Evolutionary conservation across 2,113 vertebrate species (phyloP).

Genomic region (Protobothrops mucrosquamatus): DNA sequence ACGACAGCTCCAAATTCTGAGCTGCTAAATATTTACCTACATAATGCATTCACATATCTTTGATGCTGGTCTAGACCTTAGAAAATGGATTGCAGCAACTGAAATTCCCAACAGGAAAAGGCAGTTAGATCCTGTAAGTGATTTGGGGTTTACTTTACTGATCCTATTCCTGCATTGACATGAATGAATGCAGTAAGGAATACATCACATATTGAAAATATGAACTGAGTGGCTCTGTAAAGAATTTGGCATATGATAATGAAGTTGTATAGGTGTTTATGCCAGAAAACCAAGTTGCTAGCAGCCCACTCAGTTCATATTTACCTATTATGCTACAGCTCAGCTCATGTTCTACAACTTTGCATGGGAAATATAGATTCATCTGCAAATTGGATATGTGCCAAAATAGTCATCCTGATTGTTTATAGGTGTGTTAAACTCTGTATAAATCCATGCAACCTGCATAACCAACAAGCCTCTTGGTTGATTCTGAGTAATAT

Average conservation of each 20-base stretch:
- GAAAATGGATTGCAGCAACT: rapidly evolving
- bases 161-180: not conserved
- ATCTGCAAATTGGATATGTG: not conserved
- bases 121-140: not conserved
- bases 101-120: rapidly evolving
- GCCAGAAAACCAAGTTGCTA: not conserved
- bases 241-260: not conserved
- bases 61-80: rapidly evolving
- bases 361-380: not conserved
- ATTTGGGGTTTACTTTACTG: not conserved
- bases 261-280: not conserved
- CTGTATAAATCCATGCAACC: not conserved
- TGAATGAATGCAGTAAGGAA: not conserved
- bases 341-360: not conserved
- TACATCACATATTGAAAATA: not conserved
- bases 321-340: not conserved
- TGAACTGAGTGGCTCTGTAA: not conserved
- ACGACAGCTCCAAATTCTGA: not conserved
- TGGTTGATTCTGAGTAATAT: not conserved
- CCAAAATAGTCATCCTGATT: not conserved
- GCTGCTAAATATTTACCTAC: not conserved
- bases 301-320: not conserved
- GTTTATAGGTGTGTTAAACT: not conserved
- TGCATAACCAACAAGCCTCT: not conserved
- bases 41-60: not conserved